These are phyloP conservation scores for Rhombomys opimus DNA, from an alignment of 2,113 vertebrate genomes.

Conservation along the genomic window DNA sequence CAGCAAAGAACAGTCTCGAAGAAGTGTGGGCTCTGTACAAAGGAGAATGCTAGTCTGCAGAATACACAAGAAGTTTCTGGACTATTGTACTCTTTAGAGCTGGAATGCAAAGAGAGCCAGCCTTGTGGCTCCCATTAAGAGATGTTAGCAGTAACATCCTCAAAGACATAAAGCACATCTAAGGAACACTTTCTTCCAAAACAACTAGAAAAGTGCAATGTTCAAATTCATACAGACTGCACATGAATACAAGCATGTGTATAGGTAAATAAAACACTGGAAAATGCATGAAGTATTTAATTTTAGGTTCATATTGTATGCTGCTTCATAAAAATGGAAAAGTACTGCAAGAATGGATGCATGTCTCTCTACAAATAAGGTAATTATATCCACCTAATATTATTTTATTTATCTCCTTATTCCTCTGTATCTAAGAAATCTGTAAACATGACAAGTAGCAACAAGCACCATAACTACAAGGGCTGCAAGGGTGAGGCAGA, in stretches of 20 bases:
- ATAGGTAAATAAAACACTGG: background rate
- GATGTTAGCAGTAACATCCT: background rate
- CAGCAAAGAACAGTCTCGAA: background rate
- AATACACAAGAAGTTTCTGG: background rate
- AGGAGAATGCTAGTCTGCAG: background rate
- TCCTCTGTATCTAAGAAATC: constrained; percentile 34
- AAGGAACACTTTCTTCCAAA: background rate
- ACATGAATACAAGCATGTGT: background rate
- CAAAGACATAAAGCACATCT: background rate
- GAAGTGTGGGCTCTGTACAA: background rate
- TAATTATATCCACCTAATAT: background rate
- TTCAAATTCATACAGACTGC: background rate
- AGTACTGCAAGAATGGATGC: background rate
- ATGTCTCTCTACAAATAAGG: background rate
- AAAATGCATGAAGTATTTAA: background rate
- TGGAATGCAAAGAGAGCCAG: background rate
- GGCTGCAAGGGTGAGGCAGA: background rate
- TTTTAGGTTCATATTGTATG: background rate
- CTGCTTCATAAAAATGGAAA: constrained; percentile 9
- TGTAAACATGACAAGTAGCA: background rate
- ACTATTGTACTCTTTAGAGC: background rate
- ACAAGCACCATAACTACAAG: background rate
- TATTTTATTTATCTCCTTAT: background rate
- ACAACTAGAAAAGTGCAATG: background rate
- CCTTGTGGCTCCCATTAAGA: background rate